Base-by-base conservation (phyloP, 2,113 vertebrate genomes). In the Lutjanus erythropterus region DNA sequence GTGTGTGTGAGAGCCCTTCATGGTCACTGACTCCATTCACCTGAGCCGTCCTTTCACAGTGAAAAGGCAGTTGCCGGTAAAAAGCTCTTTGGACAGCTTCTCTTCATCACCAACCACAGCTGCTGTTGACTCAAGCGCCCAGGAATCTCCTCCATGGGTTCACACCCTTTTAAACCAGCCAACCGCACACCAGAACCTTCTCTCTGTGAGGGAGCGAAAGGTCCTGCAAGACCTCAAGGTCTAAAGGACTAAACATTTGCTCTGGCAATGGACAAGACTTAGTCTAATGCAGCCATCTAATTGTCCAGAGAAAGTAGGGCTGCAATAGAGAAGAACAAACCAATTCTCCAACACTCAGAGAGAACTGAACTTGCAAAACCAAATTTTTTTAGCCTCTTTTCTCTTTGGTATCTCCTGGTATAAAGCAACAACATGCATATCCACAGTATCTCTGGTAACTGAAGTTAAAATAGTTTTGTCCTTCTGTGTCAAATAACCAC, bases 11-110 rank as follows among this genome's bases (percentile, higher is more conserved):
- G n/a, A 64, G 31, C 41, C 71, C 87, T 88, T 91, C 88, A 93
- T 84, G 92, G 90, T 91, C 86, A 82, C 72, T 88, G 92, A 88
- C 85, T 92, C 86, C 83, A 89, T 92, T 94, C 90, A 94, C 92
- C 93, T 92, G 91, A 81, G 75, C 56, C 29, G 60, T 84, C 78
- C 78, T 86, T 89, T 88, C 81, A 86, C 75, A 60, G 33, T 89
- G 77, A 88, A 90, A 87, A 90, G 80, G 58, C 81, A 52, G 55
- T 83, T 83, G 81, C 62, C 1, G 59, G 75, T 70, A 47, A 71
- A 90, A 86, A 86, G 73, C 86, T 71, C 81, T 83, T 86, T 84
- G 84, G 88, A 90, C 89, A 89, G 90, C 80, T 85, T 87, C 80
- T 85, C 85, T 85, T 90, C 93, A 89, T 89, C 92, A 85, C 86